These are phyloP conservation scores for Eueremaeus valkanovi DNA, from an alignment of 2,888 invertebrate genomes.

Conservation along the genomic window DNA sequence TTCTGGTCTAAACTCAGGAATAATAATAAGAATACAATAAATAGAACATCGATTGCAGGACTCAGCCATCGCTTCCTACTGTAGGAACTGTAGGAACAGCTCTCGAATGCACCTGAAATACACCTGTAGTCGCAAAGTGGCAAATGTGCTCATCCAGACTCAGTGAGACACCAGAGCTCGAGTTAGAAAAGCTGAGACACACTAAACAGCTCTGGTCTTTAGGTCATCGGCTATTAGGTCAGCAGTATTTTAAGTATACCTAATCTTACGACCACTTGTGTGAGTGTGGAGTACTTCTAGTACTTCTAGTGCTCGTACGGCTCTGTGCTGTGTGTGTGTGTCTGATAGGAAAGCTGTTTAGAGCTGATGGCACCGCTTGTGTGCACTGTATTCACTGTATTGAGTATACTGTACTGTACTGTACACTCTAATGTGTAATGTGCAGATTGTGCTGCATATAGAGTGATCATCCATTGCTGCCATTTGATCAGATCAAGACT, in stretches of 20 bases:
- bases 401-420: no score
- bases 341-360: background rate
- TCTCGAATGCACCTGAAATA: background rate
- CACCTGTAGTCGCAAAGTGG: background rate
- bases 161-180: background rate
- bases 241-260: constrained; percentile 27
- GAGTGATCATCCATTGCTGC: background rate
- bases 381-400: background rate
- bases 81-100: no score
- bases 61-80: background rate
- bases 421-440: no score
- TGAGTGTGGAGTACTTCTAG: background rate
- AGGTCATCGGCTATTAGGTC: constrained; percentile 34
- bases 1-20: background rate
- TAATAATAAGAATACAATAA: background rate
- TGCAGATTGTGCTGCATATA: no score
- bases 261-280: background rate
- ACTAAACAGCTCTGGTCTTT: constrained; percentile 3
- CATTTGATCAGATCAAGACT: no score
- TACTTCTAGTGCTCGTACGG: no score
- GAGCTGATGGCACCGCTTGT: no score
- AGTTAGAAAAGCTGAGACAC: background rate
- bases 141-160: background rate
- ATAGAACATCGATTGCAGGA: background rate
- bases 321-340: background rate